Evolutionary conservation across 2,888 invertebrate species (phyloP).

Genomic region (Tetragonisca angustula): DNA sequence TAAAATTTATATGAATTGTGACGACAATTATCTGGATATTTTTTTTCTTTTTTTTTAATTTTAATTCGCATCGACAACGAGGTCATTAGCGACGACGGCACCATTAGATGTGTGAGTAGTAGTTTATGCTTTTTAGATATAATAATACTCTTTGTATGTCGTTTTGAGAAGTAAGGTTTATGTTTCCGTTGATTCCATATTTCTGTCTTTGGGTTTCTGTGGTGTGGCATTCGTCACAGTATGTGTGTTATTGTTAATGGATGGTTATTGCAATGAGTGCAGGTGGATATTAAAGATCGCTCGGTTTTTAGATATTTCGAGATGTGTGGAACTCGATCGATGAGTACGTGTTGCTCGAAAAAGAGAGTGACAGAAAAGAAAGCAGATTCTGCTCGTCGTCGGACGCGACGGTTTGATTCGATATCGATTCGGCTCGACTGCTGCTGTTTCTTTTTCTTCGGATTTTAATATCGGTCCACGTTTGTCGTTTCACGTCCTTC

Average conservation of each 20-base stretch:
- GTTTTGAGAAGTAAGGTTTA: no score
- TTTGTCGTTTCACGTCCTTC: conserved; percentile 12
- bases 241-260: no score
- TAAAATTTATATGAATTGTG: neutral
- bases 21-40: neutral
- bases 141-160: no score
- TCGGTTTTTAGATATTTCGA: neutral
- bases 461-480: conserved; percentile 41
- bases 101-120: no score
- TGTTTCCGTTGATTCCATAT: no score
- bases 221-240: no score
- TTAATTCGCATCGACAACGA: no score
- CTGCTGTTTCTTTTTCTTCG: conserved; percentile 11
- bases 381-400: conserved; percentile 3
- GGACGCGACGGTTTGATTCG: conserved; percentile 10
- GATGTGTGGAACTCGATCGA: neutral
- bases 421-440: conserved; percentile 7
- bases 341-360: neutral
- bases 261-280: no score
- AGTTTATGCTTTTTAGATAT: no score
- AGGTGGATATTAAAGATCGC: neutral
- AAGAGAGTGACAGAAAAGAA: neutral
- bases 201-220: no score
- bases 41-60: no score
- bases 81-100: no score